Evolutionary conservation across 2,888 invertebrate species (phyloP), one percentile per base, ranked within the genome.

Genomic region (Perizoma affinitatum): DNA sequence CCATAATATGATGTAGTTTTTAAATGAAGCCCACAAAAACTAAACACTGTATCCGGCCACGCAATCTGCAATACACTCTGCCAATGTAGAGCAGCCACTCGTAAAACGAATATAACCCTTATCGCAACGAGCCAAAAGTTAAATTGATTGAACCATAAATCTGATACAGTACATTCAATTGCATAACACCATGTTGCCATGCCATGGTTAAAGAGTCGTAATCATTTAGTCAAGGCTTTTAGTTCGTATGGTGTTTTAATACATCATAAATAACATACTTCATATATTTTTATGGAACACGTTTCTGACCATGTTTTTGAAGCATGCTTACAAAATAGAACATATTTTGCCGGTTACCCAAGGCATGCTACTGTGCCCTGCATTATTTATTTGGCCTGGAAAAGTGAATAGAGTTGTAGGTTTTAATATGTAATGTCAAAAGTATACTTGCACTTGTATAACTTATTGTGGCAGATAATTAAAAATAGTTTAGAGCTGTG

Each of bases 181-280:
- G 72, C 80, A 75, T 74, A 72, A 77, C 65, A 61, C 68, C 54
- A 69, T 72, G 65, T 70, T 70, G 56, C 67, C 65, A 66, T 58
- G 65, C 66, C 66, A 69, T 68, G 63, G 66, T 65, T 68, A 63
- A 36, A 58, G 67, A 66, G 51, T 50, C 59, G 54, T 63, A 45
- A 62, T 58, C 63, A 65, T 67, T 66, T 68, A 71, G 69, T 74
- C 76, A 76, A 77, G 72, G 75, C 70, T 71, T 63, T 73, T 49
- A 46, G 63, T 70, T 69, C 59, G 57, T 61, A 61, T 58, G 59
- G 61, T 56, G 34, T 50, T 47, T 54, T 52, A 43, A 46, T 54
- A 43, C 54, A 55, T 53, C 41, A 63, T 58, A 44, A 52, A 52
- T 52, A 55, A 40, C 52, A 43, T 42, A 42, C 34, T 11, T 34